Evolutionary conservation across 2,113 vertebrate species (phyloP).

Genomic region (Hippocampus mohnikei): DNA sequence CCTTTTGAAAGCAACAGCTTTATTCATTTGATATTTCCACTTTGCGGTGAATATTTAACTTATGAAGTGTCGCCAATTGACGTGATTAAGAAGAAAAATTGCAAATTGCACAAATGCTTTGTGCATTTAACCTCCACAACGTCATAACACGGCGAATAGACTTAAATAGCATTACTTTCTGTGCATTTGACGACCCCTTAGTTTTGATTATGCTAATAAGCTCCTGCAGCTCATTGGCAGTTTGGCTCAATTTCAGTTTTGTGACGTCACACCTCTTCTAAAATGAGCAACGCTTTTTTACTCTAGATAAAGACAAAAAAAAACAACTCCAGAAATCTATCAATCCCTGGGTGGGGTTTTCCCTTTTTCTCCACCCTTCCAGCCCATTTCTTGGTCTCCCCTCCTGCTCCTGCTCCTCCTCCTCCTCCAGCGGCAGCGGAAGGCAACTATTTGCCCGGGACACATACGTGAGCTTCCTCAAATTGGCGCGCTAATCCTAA

Average conservation of each 20-base stretch:
- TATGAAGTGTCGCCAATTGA: neutral
- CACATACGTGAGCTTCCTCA: slow-evolving; percentile 73
- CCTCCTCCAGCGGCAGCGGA: slow-evolving; percentile 29
- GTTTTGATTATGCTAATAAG: slow-evolving; percentile 91
- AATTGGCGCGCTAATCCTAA: slow-evolving; percentile 75
- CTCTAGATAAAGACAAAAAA: slow-evolving; percentile 63
- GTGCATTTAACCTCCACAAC: neutral
- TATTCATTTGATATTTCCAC: neutral
- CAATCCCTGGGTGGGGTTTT: slow-evolving; percentile 72
- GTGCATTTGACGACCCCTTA: slow-evolving; percentile 85
- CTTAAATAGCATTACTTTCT: neutral
- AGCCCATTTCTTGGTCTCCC: neutral
- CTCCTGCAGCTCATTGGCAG: slow-evolving; percentile 81
- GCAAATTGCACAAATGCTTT: neutral
- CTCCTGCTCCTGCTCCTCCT: slow-evolving; percentile 46
- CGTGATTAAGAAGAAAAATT: neutral
- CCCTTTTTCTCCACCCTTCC: slow-evolving; percentile 33
- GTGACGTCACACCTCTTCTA: slow-evolving; percentile 94
- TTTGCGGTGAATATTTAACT: neutral
- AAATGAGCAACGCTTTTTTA: slow-evolving; percentile 98
- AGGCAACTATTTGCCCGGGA: slow-evolving; percentile 75
- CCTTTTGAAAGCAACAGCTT: neutral
- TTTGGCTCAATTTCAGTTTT: slow-evolving; percentile 77
- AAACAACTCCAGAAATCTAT: slow-evolving; percentile 66
- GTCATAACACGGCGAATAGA: neutral